Conservation (phyloP, 1,140 invertebrate genomes). For the Oedothorax gibbosus region DNA sequence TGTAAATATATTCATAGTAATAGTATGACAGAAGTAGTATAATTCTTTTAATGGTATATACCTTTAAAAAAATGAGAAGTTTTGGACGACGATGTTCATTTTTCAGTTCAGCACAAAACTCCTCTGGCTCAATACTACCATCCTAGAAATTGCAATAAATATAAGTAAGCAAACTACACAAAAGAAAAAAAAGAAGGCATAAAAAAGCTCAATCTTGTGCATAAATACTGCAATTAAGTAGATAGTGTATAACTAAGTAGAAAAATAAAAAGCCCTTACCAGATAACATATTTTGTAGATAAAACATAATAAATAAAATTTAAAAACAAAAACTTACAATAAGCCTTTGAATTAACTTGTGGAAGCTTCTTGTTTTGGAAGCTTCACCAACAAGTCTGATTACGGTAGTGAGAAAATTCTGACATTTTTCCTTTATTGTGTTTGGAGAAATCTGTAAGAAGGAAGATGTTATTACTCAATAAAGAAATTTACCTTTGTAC, state of each 20-base stretch:
- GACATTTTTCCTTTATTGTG: constrained; percentile 96
- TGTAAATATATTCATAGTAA: too few species aligned
- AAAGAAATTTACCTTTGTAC: too few species aligned
- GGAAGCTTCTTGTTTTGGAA: constrained; percentile 88
- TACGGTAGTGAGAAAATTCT: constrained; percentile 96
- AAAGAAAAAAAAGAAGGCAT: background rate
- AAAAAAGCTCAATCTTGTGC: background rate
- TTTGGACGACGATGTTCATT: constrained; percentile 93
- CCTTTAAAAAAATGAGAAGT: constrained; percentile 95
- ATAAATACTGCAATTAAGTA: background rate
- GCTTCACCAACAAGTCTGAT: constrained; percentile 94
- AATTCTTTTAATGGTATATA: constrained; percentile 66
- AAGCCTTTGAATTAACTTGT: constrained; percentile 94
- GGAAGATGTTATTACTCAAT: background rate
- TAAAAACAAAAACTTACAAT: constrained; percentile 73
- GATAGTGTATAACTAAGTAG: background rate
- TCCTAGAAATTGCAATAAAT: constrained; percentile 70
- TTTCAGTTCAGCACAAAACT: constrained; percentile 94
- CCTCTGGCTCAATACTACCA: constrained; percentile 92
- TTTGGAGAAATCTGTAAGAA: constrained; percentile 72
- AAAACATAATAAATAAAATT: background rate
- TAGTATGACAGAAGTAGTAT: too few species aligned
- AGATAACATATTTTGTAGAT: background rate
- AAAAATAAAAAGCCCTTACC: background rate
- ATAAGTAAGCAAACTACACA: background rate